A percentile compares a stretch with the other conserved stretches of the same genome.
Conservation (phyloP, 2,113 vertebrate species). For the Dissostichus mawsoni region DNA sequence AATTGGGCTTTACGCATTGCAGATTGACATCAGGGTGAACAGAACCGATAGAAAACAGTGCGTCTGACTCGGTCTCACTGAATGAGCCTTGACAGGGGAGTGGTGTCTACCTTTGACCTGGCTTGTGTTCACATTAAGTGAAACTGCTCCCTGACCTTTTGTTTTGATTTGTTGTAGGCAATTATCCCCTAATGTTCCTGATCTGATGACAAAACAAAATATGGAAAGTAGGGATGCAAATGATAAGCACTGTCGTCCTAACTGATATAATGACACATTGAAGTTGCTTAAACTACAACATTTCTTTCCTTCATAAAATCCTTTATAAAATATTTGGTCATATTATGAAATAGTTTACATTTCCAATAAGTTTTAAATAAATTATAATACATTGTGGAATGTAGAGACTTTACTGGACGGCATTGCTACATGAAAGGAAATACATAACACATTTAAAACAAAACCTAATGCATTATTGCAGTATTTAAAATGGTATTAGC, state of each 20-base stretch:
- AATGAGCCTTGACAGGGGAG: conserved; percentile 61
- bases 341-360: neutral
- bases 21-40: conserved; percentile 65
- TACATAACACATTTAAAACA: neutral
- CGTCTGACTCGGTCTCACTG: conserved; percentile 41
- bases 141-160: conserved; percentile 55
- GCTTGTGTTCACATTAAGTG: conserved; percentile 40
- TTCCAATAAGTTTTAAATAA: neutral
- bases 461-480: neutral
- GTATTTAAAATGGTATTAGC: neutral
- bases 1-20: conserved; percentile 72
- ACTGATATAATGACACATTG: neutral
- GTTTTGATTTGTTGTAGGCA: conserved; percentile 57
- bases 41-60: conserved; percentile 44
- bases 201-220: conserved; percentile 9
- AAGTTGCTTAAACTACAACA: neutral
- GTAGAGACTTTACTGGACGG: neutral
- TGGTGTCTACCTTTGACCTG: conserved; percentile 55
- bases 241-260: neutral
- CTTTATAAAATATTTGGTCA: neutral
- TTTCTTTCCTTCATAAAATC: neutral
- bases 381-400: neutral
- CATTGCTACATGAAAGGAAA: neutral
- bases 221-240: conserved; percentile 22
- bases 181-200: conserved; percentile 49